These are phyloP conservation scores for Polypedilum vanderplanki DNA, from an alignment of 1,140 invertebrate genomes.

Conservation along the genomic window DNA sequence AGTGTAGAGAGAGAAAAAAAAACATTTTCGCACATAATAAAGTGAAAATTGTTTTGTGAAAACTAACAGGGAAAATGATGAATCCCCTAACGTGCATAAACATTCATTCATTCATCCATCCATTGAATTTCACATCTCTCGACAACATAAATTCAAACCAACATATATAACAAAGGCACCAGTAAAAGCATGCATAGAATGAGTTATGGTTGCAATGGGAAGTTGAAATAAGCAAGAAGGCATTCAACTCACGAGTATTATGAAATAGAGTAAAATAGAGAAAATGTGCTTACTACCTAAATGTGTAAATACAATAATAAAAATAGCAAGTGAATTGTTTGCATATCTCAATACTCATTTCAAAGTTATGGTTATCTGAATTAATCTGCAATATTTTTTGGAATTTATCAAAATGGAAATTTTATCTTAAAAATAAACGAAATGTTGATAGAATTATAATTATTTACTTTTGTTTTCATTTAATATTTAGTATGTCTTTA, in stretches of 20 bases:
- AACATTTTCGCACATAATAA: conserved; percentile 10
- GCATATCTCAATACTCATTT: not conserved
- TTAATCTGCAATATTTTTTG: not conserved
- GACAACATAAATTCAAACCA: not conserved
- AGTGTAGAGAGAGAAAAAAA: not conserved
- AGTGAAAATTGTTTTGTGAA: conserved; percentile 1
- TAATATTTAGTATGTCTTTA: too few species aligned
- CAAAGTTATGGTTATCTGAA: not conserved
- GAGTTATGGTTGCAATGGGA: not conserved
- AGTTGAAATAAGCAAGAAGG: not conserved
- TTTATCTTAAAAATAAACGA: too few species aligned
- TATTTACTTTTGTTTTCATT: too few species aligned
- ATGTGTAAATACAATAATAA: not conserved
- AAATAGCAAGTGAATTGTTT: not conserved
- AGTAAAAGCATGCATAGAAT: not conserved
- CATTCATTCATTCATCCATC: conserved; percentile 18
- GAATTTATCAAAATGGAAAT: too few species aligned
- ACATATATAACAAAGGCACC: not conserved
- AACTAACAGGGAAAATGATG: not conserved
- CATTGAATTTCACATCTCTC: not conserved
- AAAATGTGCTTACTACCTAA: not conserved
- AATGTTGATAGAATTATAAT: too few species aligned
- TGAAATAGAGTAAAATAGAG: not conserved
- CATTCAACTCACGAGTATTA: not conserved
- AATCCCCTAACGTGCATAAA: not conserved